Evolutionary conservation across 2,797 vertebrate species (phyloP).

Genomic region (Anabacerthia variegaticeps): DNA sequence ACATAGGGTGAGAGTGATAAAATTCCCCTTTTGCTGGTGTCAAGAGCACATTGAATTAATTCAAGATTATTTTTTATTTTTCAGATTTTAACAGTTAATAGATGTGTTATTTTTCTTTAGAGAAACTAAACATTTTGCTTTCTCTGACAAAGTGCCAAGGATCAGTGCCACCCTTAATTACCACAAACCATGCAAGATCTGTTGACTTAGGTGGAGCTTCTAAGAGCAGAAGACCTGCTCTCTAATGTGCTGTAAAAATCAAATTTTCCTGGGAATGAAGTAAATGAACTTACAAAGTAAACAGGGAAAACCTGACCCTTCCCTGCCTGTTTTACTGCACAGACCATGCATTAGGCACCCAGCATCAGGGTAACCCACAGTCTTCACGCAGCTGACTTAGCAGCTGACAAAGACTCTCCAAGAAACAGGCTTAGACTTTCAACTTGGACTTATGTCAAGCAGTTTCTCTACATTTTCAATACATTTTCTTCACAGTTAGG

Average conservation of each 20-base stretch:
- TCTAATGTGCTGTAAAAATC: neutral
- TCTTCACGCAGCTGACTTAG: neutral
- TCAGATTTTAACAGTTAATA: neutral
- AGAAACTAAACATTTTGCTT: neutral
- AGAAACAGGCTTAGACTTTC: neutral
- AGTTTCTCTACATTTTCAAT: neutral
- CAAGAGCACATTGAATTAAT: neutral
- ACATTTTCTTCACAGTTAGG: neutral
- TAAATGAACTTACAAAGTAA: neutral
- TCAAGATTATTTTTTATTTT: neutral
- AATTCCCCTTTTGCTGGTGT: neutral
- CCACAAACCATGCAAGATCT: neutral
- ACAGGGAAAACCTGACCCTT: neutral
- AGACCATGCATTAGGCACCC: too few relatives aligned
- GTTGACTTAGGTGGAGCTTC: neutral
- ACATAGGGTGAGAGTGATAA: neutral
- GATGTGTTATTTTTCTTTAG: neutral
- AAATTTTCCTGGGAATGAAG: neutral
- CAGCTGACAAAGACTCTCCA: neutral
- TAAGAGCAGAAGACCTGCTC: neutral
- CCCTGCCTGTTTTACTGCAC: neutral
- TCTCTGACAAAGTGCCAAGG: neutral
- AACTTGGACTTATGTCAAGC: neutral
- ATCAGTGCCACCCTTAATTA: neutral
- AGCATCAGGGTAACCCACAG: neutral